These are phyloP conservation scores for Papilio dardanus DNA, from an alignment of 1,140 invertebrate species.

Conservation along the genomic window DNA sequence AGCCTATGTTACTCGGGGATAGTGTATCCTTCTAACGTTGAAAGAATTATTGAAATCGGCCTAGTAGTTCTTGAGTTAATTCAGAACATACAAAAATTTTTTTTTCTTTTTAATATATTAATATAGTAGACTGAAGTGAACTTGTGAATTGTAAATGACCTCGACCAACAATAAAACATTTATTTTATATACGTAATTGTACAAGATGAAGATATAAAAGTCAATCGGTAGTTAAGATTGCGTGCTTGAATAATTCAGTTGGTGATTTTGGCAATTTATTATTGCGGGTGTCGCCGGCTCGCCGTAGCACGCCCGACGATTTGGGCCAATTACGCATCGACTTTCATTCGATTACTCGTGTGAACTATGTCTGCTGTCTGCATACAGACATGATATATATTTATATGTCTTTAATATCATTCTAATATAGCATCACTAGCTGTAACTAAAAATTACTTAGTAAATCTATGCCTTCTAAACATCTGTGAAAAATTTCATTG, in stretches of 20 bases:
- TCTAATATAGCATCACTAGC: neutral
- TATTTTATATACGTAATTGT: neutral
- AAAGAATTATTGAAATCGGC: too few relatives aligned
- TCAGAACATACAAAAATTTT: too few relatives aligned
- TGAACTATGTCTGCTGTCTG: slow-evolving; percentile 20
- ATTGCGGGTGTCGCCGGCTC: slow-evolving; percentile 32
- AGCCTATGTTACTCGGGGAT: too few relatives aligned
- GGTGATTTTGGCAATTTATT: slow-evolving; percentile 45
- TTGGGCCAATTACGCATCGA: slow-evolving; percentile 33
- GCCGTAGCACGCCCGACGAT: slow-evolving; percentile 26
- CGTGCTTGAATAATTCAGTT: slow-evolving; percentile 40
- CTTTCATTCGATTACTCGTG: slow-evolving; percentile 40
- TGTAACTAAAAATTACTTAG: too few relatives aligned
- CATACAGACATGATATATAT: neutral
- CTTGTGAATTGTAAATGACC: neutral
- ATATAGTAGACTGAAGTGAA: too few relatives aligned
- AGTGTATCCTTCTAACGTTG: too few relatives aligned
- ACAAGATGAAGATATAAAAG: slow-evolving; percentile 35
- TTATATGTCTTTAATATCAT: neutral
- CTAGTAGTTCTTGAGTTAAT: too few relatives aligned
- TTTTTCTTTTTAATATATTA: too few relatives aligned
- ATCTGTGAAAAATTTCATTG: too few relatives aligned
- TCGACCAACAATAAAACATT: slow-evolving; percentile 26
- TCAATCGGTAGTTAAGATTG: slow-evolving; percentile 36
- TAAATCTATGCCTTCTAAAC: too few relatives aligned